These are phyloP conservation scores for Gnathonemus longibarbis DNA, from an alignment of 2,113 vertebrate species.

Conservation along the genomic window DNA sequence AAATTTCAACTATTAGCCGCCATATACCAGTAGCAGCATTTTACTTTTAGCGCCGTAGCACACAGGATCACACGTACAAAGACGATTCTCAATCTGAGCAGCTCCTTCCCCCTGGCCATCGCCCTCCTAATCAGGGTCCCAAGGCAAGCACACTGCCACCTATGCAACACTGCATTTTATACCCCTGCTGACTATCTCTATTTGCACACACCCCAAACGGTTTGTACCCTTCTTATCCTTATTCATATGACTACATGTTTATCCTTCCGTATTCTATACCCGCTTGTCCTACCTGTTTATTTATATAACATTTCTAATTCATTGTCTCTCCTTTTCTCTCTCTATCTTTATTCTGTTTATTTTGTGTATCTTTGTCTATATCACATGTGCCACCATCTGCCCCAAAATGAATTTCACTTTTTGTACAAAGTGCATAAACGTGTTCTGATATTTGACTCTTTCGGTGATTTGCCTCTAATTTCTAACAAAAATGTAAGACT, in stretches of 20 bases:
- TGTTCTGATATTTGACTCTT: background rate
- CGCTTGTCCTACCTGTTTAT: background rate
- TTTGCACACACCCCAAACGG: background rate
- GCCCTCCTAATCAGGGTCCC: background rate
- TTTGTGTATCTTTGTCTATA: background rate
- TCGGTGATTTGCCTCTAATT: background rate
- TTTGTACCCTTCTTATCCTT: background rate
- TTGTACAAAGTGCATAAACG: background rate
- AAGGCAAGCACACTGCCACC: background rate
- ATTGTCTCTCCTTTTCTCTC: background rate
- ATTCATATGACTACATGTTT: background rate
- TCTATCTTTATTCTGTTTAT: background rate
- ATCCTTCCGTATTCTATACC: background rate
- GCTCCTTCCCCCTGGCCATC: background rate
- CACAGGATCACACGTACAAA: background rate
- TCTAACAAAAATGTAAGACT: background rate
- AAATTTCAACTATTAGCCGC: background rate
- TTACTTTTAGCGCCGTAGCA: background rate
- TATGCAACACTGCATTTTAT: background rate
- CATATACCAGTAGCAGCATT: background rate
- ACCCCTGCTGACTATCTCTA: background rate
- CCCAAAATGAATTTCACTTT: background rate
- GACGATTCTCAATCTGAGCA: background rate
- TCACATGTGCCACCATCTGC: background rate
- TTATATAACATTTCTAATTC: background rate